phyloP scores from a whole-genome alignment of 2,888 invertebrate species.

The Acleris laterana region DNA sequence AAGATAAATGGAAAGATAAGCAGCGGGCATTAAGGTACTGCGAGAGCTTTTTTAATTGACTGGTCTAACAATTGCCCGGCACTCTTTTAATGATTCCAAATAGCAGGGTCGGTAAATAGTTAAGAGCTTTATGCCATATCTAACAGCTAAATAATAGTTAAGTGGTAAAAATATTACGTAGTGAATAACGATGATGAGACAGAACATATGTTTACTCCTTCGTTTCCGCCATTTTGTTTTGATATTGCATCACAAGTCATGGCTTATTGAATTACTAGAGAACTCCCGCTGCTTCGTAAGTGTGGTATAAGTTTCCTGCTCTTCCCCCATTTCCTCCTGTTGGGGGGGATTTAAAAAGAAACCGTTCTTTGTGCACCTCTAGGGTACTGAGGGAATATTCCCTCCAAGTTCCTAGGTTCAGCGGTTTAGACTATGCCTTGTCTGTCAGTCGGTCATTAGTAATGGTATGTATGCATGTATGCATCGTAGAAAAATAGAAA shows the following conservation, averaged over 20 bases:
- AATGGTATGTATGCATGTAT: too few species aligned
- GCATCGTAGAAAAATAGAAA: too few species aligned
- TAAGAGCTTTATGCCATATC: constrained; percentile 12
- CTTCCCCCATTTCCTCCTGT: too few species aligned
- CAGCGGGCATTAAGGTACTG: constrained; percentile 22
- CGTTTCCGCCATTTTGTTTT: not conserved
- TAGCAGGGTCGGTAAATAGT: constrained; percentile 23
- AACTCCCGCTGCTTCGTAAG: too few species aligned
- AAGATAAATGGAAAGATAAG: constrained; percentile 28
- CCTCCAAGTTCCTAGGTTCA: too few species aligned
- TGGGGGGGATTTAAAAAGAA: too few species aligned
- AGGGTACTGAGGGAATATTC: too few species aligned
- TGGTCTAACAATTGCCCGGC: constrained; percentile 26
- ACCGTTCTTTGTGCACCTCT: too few species aligned
- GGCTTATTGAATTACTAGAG: too few species aligned
- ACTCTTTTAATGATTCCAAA: constrained; percentile 32
- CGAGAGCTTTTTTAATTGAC: constrained; percentile 30
- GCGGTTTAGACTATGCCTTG: too few species aligned
- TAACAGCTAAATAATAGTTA: constrained; percentile 29
- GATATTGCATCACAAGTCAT: not conserved
- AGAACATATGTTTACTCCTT: not conserved
- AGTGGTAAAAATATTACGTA: constrained; percentile 21
- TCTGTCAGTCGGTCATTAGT: too few species aligned
- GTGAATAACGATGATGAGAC: constrained; percentile 1
- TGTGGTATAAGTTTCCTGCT: too few species aligned